Conservation (phyloP, 2,888 invertebrate species). For the Drosophila buzzatii region DNA sequence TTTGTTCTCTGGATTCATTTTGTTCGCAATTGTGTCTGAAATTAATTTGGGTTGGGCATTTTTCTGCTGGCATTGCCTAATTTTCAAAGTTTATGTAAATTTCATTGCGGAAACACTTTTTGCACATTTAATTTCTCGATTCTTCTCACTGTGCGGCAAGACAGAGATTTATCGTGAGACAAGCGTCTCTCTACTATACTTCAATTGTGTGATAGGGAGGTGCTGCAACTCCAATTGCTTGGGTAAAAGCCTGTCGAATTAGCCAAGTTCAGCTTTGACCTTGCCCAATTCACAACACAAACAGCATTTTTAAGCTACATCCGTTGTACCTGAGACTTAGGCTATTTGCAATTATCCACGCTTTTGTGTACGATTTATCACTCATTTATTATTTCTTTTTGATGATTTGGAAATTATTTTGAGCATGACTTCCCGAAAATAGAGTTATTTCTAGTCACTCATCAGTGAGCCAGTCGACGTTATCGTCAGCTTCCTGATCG, state of each 20-base stretch:
- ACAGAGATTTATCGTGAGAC: slow-evolving; percentile 66
- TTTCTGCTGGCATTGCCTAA: slow-evolving; percentile 20
- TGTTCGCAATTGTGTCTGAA: slow-evolving; percentile 31
- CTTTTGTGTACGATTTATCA: slow-evolving; percentile 44
- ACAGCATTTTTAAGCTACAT: slow-evolving; percentile 36
- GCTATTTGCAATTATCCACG: slow-evolving; percentile 51
- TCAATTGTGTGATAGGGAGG: slow-evolving; percentile 46
- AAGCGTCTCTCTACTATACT: slow-evolving; percentile 26
- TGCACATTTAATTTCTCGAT: slow-evolving; percentile 57
- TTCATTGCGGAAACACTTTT: slow-evolving; percentile 66
- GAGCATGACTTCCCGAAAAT: slow-evolving; percentile 64
- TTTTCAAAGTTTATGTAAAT: slow-evolving; percentile 67
- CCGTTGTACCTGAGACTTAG: slow-evolving; percentile 53
- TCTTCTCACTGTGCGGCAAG: slow-evolving; percentile 37
- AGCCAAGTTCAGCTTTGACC: slow-evolving; percentile 31
- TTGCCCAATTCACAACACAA: slow-evolving; percentile 37
- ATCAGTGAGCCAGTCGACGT: slow-evolving; percentile 34
- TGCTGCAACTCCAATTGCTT: slow-evolving; percentile 8
- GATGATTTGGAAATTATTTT: slow-evolving; percentile 33
- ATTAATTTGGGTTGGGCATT: slow-evolving; percentile 26
- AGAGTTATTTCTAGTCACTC: slow-evolving; percentile 37
- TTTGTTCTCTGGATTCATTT: slow-evolving; percentile 22
- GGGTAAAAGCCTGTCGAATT: slow-evolving; percentile 50
- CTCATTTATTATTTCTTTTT: slow-evolving; percentile 22
- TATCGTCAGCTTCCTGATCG: slow-evolving; percentile 39